Conservation (phyloP, 2,113 vertebrate genomes). For the Neotoma lepida region DNA sequence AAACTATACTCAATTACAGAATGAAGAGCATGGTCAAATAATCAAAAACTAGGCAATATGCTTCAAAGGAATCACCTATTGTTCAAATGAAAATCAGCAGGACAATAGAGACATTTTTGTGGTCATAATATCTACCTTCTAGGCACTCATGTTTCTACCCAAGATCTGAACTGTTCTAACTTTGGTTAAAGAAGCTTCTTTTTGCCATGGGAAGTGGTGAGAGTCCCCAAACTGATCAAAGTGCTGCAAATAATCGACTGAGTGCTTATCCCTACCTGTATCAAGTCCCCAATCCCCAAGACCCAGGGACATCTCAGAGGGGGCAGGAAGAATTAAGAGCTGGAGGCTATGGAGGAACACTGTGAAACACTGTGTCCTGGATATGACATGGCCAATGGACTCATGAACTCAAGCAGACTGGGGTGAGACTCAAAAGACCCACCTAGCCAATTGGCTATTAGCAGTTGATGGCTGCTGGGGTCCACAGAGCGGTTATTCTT, state of each 20-base stretch:
- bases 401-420: neutral
- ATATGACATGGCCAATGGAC: neutral
- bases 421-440: neutral
- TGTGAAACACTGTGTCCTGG: neutral
- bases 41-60: neutral
- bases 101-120: conserved; percentile 11
- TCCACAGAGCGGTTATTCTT: neutral
- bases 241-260: neutral
- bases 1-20: conserved; percentile 19
- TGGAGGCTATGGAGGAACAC: neutral
- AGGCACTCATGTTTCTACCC: neutral
- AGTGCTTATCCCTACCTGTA: neutral
- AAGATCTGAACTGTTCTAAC: neutral
- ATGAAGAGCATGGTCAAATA: neutral
- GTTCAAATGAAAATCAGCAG: conserved; percentile 35
- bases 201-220: neutral
- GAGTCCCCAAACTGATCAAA: neutral
- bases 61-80: neutral
- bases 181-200: neutral
- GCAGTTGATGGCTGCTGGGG: neutral
- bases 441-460: neutral
- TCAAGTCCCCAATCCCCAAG: neutral
- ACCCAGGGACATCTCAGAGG: neutral
- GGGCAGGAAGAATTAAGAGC: neutral
- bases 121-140: neutral